phyloP scores from a whole-genome alignment of 2,888 invertebrate species.

The Gonocerus acuteangulatus region DNA sequence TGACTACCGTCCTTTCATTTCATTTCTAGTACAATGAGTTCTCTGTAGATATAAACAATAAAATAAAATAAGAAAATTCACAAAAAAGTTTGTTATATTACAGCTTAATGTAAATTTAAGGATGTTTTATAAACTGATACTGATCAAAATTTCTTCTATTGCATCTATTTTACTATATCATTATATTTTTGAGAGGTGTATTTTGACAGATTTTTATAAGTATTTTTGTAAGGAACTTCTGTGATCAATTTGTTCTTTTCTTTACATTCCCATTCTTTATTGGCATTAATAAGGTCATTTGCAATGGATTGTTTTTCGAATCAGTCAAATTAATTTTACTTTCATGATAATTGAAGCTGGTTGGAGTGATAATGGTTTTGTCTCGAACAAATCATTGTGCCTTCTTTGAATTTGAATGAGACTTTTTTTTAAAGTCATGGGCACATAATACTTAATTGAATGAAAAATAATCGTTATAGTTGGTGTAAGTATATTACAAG shows the following conservation, averaged over 20 bases:
- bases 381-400: neutral
- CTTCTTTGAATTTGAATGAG: neutral
- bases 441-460: neutral
- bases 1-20: too few relatives aligned
- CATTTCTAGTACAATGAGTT: too few relatives aligned
- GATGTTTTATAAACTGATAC: too few relatives aligned
- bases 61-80: too few relatives aligned
- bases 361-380: neutral
- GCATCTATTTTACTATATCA: neutral
- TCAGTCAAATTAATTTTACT: neutral
- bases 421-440: neutral
- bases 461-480: conserved; percentile 11
- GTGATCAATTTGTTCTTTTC: conserved; percentile 17
- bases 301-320: neutral
- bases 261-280: conserved; percentile 12
- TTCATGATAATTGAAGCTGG: neutral
- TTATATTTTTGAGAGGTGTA: neutral
- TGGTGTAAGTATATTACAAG: conserved; percentile 1
- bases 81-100: too few relatives aligned
- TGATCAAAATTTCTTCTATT: neutral
- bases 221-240: conserved; percentile 25
- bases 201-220: conserved; percentile 22
- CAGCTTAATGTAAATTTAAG: too few relatives aligned
- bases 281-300: neutral
- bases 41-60: too few relatives aligned